Percentiles rank a stretch among this genome's conserved stretches.
Conservation (phyloP, 2,888 invertebrate species). For the Diaphora mendica region DNA sequence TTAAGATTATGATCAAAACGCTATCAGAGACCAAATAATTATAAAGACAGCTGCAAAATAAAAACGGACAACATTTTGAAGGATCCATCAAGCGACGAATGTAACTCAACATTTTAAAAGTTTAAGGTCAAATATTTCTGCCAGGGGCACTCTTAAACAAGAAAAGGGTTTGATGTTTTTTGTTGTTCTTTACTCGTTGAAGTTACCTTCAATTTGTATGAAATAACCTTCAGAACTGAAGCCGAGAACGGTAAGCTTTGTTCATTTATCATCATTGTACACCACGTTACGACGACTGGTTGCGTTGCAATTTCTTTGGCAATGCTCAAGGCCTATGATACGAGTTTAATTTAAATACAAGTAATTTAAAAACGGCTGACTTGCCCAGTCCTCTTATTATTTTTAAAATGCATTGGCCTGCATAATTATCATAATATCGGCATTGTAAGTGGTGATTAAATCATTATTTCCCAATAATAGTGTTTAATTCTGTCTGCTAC, state of each 20-base stretch:
- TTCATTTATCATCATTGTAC: constrained; percentile 56
- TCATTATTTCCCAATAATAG: constrained; percentile 2
- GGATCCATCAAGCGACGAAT: constrained; percentile 43
- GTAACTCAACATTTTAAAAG: constrained; percentile 45
- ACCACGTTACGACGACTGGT: constrained; percentile 46
- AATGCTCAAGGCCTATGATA: constrained; percentile 50
- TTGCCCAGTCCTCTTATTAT: constrained; percentile 35
- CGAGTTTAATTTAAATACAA: constrained; percentile 47
- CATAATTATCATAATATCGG: constrained; percentile 13
- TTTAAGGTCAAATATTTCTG: constrained; percentile 53
- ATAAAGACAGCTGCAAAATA: constrained; percentile 35
- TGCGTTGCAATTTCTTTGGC: constrained; percentile 55
- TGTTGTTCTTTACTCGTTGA: constrained; percentile 27
- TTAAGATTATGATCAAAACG: constrained; percentile 25
- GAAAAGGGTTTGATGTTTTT: constrained; percentile 52
- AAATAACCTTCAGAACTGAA: constrained; percentile 47
- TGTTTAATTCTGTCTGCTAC: constrained; percentile 1
- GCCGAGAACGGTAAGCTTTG: constrained; percentile 45
- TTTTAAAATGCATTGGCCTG: constrained; percentile 20
- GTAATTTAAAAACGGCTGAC: constrained; percentile 35
- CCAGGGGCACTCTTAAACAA: constrained; percentile 46
- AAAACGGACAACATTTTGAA: constrained; percentile 41
- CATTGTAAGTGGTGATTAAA: constrained; percentile 11
- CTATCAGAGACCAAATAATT: constrained; percentile 35
- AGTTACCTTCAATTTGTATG: constrained; percentile 51